phyloP scores from a whole-genome alignment of 2,888 invertebrate species.

The Endotricha flammealis region DNA sequence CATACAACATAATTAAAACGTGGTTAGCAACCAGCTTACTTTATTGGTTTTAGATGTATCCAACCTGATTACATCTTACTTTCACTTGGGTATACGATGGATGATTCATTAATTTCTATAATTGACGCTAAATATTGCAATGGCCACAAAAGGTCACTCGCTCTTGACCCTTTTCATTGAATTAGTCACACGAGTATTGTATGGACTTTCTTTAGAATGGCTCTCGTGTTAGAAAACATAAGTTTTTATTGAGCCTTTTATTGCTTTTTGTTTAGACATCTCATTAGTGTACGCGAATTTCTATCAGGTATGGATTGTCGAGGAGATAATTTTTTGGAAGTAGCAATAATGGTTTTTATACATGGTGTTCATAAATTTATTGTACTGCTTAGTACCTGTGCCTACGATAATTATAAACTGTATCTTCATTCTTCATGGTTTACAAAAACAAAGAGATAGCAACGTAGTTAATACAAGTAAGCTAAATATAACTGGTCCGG shows the following conservation, averaged over 20 bases:
- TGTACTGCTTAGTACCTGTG: no score
- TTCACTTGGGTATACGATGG: constrained; percentile 48
- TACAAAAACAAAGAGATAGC: no score
- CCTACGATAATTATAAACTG: no score
- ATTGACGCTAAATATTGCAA: constrained; percentile 60
- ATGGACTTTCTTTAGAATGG: constrained; percentile 16
- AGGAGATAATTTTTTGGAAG: no score
- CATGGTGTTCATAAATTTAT: no score
- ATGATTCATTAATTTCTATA: constrained; percentile 64
- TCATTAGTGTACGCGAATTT: constrained; percentile 1
- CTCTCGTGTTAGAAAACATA: constrained; percentile 10
- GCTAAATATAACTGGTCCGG: constrained; percentile 9
- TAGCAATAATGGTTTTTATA: no score
- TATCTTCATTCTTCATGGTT: no score
- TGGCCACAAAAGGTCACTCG: constrained; percentile 47
- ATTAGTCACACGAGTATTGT: constrained; percentile 47
- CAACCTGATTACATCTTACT: constrained; percentile 56
- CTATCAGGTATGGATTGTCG: no score
- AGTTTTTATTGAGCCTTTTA: constrained; percentile 1
- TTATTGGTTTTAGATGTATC: constrained; percentile 40
- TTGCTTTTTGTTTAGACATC: constrained; percentile 6
- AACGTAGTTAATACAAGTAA: no score
- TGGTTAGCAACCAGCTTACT: constrained; percentile 4
- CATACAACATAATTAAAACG: constrained; percentile 3
- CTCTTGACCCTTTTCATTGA: constrained; percentile 57